Evolutionary conservation across 2,888 invertebrate species (phyloP), one percentile per base, ranked within the genome.

Genomic region (Pollenia amentaria): DNA sequence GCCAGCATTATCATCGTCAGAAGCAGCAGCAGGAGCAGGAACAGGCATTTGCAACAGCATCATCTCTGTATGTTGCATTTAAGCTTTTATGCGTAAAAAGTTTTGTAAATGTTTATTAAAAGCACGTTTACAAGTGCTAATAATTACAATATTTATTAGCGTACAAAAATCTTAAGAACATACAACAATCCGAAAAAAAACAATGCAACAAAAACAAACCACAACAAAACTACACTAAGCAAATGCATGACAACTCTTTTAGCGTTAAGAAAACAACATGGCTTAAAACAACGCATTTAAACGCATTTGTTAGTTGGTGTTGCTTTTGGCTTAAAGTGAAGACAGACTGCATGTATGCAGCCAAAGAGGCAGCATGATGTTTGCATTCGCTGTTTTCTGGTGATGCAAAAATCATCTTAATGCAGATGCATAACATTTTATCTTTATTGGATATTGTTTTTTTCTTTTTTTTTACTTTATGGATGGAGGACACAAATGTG

Each of bases 91-190:
- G 87, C 87, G 87, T 87, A 84, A 87, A 86, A 80, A 83, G 84
- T 87, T 84, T 78, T 87, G 80, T 87, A 67, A 84, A 84, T 87
- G 84, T 87, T 84, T 87, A 87, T 87, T 87, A 87, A 87, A 87
- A 87, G 87, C 84, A 84, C 87, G 87, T 87, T 87, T 87, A 87
- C 87, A 87, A 87, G 87, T 87, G 87, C 87, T 87, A 87, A 87
- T 87, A 87, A 87, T 87, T 87, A 87, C 87, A 87, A 87, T 84
- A 87, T 87, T 87, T 87, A 84, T 87, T 87, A 87, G 87, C 87
- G 73, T 77, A 79, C 84, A 78, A 78, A 81, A 72, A 82, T 82
- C 73, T 67, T 64, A 67, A 82, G 81, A 85, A 85, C 77, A 70
- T 72, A 62, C 75, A 51, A 73, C 57, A 79, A 69, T 62, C 40